phyloP scores from a whole-genome alignment of 2,888 invertebrate genomes.

The Lacanobia oleracea region DNA sequence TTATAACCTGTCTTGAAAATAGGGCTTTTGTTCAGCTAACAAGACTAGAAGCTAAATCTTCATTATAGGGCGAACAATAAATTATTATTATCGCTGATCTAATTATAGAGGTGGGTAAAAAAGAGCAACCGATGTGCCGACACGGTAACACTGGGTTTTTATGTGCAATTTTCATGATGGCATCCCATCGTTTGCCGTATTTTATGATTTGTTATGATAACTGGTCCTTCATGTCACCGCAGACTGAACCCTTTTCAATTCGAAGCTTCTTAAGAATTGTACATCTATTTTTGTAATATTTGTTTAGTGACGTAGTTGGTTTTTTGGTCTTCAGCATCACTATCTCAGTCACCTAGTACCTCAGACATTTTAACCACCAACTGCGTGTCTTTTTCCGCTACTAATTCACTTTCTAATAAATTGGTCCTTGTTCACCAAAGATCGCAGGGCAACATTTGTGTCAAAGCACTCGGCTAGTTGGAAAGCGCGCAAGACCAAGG shows the following conservation, averaged over 20 bases:
- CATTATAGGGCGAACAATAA: constrained; percentile 83
- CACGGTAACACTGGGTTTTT: constrained; percentile 24
- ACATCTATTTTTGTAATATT: neutral
- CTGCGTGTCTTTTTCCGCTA: no score
- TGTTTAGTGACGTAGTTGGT: neutral
- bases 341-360: neutral
- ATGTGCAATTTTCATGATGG: constrained; percentile 41
- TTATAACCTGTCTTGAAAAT: constrained; percentile 79
- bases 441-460: constrained; percentile 37
- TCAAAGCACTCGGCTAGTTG: constrained; percentile 61
- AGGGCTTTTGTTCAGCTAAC: constrained; percentile 78
- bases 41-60: constrained; percentile 85
- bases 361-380: neutral
- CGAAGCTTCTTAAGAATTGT: neutral
- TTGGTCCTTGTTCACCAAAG: constrained; percentile 3
- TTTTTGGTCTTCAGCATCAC: neutral
- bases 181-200: neutral
- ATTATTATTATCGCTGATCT: constrained; percentile 85
- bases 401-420: constrained; percentile 10
- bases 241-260: neutral
- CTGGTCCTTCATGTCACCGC: neutral
- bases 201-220: constrained; percentile 30
- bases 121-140: constrained; percentile 35
- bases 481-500: constrained; percentile 70
- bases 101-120: constrained; percentile 73